phyloP scores from a whole-genome alignment of 37 sponge, comb jelly and placozoan species.

The Chondrosia reniformis region DNA sequence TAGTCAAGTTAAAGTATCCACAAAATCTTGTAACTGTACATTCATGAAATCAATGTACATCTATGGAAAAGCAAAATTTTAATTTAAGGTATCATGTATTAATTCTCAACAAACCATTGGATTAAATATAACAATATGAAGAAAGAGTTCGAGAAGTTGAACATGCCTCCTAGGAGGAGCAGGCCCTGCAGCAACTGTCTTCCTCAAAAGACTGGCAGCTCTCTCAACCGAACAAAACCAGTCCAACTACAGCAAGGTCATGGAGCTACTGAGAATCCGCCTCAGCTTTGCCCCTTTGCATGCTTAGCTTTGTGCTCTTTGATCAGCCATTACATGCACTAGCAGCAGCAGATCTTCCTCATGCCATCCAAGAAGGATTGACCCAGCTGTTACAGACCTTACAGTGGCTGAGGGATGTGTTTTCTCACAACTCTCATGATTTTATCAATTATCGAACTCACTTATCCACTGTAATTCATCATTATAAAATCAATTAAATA shows the following conservation, averaged over 20 bases:
- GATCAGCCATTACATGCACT: neutral
- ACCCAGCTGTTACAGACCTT: neutral
- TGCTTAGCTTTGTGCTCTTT: no score
- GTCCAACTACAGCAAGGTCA: conserved; percentile 1
- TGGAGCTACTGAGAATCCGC: neutral
- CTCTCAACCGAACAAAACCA: neutral
- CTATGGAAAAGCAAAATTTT: no score
- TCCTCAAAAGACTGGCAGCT: conserved; percentile 14
- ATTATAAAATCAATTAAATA: no score
- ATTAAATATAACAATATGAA: no score
- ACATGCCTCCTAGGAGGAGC: neutral
- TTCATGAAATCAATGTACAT: no score
- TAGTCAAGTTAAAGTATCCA: no score
- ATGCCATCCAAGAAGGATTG: neutral
- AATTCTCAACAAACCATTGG: no score
- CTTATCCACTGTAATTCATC: no score
- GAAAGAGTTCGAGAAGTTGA: neutral
- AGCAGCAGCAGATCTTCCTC: neutral
- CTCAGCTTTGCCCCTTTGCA: conserved; percentile 9
- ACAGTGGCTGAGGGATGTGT: neutral
- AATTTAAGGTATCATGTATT: no score
- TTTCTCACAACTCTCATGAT: no score
- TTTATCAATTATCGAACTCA: no score
- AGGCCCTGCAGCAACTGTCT: neutral
- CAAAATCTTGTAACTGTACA: no score